Conservation (phyloP, 2,888 invertebrate genomes). For the Pseudococcus jackbeardsleyi region DNA sequence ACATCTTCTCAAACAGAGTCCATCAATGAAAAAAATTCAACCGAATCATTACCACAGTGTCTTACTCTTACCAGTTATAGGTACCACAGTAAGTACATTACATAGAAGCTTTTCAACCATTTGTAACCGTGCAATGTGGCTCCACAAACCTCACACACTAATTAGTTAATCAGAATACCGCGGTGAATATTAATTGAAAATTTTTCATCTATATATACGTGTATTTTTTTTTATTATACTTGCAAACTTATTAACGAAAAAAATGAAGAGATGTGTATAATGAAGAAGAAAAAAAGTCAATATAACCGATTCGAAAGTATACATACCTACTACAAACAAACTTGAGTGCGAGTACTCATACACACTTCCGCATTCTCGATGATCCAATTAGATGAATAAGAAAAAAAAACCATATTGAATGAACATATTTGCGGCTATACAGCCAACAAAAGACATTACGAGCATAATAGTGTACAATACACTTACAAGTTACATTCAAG, state of each 20-base stretch:
- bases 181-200: conserved; percentile 43
- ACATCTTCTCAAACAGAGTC: conserved; percentile 26
- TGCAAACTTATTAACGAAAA: conserved; percentile 28
- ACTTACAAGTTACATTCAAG: background rate
- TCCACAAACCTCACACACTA: background rate
- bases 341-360: background rate
- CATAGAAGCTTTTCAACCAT: background rate
- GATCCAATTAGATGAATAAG: conserved; percentile 24
- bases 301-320: conserved; percentile 41
- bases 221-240: too few species aligned
- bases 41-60: background rate
- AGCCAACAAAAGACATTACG: conserved; percentile 13
- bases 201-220: conserved; percentile 11
- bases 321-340: background rate
- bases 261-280: background rate
- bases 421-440: background rate
- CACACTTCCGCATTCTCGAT: conserved; percentile 36
- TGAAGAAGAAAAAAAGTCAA: conserved; percentile 34
- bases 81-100: background rate
- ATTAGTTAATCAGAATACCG: conserved; percentile 1
- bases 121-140: background rate
- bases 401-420: conserved; percentile 36
- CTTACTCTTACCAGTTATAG: background rate
- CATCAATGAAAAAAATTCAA: conserved; percentile 44
- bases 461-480: background rate